Evolutionary conservation across 2,797 vertebrate genomes (phyloP).

Genomic region (Coendou prehensilis): DNA sequence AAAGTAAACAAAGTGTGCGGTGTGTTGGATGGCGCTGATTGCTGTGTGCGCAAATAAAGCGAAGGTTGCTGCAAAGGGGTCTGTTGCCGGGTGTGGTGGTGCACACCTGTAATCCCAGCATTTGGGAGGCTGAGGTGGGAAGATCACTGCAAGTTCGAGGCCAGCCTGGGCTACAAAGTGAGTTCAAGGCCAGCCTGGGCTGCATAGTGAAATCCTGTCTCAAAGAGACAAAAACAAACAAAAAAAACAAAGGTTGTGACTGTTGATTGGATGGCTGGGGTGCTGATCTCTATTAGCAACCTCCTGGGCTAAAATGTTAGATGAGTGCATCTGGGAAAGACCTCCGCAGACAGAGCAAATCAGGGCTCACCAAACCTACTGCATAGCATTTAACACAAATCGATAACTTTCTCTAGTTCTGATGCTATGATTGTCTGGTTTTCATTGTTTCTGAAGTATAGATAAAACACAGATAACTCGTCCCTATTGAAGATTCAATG

Average conservation of each 20-base stretch:
- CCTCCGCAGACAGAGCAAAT: constrained; percentile 14
- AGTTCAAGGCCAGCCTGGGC: neutral
- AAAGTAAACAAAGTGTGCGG: neutral
- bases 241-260: neutral
- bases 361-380: constrained; percentile 74
- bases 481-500: constrained; percentile 77
- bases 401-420: constrained; percentile 56
- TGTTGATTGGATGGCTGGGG: no score
- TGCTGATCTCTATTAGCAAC: neutral
- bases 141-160: neutral
- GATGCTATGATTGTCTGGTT: constrained; percentile 69
- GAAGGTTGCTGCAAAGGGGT: neutral
- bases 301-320: neutral
- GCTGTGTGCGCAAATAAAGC: neutral
- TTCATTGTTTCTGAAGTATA: constrained; percentile 59
- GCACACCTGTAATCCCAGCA: neutral
- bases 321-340: neutral
- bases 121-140: neutral
- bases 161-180: neutral
- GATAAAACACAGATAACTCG: constrained; percentile 66
- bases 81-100: neutral
- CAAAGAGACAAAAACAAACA: neutral
- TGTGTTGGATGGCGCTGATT: neutral
- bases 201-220: neutral
- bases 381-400: constrained; percentile 74